Percentiles rank a stretch among this genome's conserved stretches.
Conservation (phyloP, 2,888 invertebrate genomes). For the Drosophila nr. fundita region DNA sequence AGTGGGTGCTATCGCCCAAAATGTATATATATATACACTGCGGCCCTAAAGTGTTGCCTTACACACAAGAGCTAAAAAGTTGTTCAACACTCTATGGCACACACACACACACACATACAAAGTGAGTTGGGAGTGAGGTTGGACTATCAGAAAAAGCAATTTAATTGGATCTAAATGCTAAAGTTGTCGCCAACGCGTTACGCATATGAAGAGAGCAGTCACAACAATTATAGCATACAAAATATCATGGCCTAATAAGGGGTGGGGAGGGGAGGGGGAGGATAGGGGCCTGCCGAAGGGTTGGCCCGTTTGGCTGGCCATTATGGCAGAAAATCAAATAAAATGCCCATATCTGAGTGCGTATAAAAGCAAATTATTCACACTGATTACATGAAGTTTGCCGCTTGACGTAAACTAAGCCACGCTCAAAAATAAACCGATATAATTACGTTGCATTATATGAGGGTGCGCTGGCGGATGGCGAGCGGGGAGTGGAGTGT, state of each 20-base stretch:
- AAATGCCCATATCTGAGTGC: constrained; percentile 62
- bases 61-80: constrained; percentile 16
- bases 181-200: constrained; percentile 51
- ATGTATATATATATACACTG: constrained; percentile 34
- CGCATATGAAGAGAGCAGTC: constrained; percentile 41
- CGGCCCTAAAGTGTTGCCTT: constrained; percentile 20
- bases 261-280: no score
- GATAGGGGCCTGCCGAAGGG: constrained; percentile 16
- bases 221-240: constrained; percentile 62
- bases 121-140: constrained; percentile 11
- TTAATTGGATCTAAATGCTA: constrained; percentile 75
- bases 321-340: constrained; percentile 54
- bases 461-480: constrained; percentile 7
- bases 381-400: constrained; percentile 74
- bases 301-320: constrained; percentile 21
- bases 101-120: neutral
- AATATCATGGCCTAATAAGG: constrained; percentile 22
- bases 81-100: constrained; percentile 6
- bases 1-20: constrained; percentile 1
- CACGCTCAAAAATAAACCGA: constrained; percentile 75
- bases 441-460: constrained; percentile 69
- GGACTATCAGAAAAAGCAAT: constrained; percentile 65
- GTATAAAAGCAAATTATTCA: constrained; percentile 75
- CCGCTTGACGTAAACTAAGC: constrained; percentile 68
- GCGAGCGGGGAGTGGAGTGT: neutral